phyloP scores from a whole-genome alignment of 2,888 invertebrate genomes.

The Plebejus anna region DNA sequence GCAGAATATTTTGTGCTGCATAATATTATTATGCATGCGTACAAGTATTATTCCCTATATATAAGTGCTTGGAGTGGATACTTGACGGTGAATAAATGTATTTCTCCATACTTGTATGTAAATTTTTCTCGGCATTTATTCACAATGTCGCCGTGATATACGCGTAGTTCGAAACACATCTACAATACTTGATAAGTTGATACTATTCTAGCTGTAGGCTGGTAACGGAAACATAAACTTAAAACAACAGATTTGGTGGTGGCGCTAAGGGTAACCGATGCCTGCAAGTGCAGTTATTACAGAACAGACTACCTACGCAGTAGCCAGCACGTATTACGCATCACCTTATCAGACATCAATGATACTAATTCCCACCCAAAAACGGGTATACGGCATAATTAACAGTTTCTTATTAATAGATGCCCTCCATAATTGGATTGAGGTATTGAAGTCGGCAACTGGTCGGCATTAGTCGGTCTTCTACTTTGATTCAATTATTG shows the following conservation, averaged over 20 bases:
- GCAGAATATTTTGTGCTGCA: not conserved
- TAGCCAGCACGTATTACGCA: not conserved
- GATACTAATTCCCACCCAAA: not conserved
- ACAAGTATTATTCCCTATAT: not conserved
- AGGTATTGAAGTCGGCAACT: conserved; percentile 43
- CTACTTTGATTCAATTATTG: conserved; percentile 63
- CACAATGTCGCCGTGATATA: not conserved
- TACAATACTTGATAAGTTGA: not conserved
- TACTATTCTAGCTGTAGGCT: not conserved
- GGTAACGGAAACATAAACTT: not conserved
- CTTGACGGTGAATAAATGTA: not conserved
- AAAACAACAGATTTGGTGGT: not conserved
- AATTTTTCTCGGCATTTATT: not conserved
- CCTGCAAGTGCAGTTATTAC: not conserved
- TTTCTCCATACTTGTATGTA: not conserved
- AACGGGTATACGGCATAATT: not conserved
- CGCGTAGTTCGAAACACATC: not conserved
- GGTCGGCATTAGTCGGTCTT: conserved; percentile 56
- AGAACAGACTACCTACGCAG: not conserved
- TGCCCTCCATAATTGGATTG: conserved; percentile 57
- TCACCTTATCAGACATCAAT: not conserved
- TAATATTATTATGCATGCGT: not conserved
- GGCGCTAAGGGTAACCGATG: not conserved
- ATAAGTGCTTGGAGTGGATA: not conserved
- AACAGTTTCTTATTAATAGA: conserved; percentile 32